A percentile compares a stretch with the other conserved stretches of the same genome.
phyloP scores from a whole-genome alignment of 2,113 vertebrate genomes.

The Oryzias curvinotus region DNA sequence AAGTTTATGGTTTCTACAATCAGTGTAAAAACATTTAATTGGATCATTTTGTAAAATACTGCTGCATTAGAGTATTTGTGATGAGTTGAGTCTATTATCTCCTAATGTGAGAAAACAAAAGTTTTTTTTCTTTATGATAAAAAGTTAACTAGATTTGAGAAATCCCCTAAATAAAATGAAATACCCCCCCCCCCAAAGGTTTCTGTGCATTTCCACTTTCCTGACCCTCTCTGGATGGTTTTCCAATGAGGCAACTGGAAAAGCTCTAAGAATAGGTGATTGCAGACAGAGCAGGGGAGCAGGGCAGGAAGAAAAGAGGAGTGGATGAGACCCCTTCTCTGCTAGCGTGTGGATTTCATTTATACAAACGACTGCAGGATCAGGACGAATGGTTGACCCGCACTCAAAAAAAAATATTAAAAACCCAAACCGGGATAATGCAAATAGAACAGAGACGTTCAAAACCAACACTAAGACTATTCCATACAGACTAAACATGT shows the following conservation, averaged over 20 bases:
- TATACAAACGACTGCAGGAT: slow-evolving; percentile 27
- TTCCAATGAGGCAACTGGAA: slow-evolving; percentile 82
- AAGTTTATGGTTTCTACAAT: too few species aligned
- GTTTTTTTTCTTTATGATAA: neutral
- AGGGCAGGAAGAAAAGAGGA: slow-evolving; percentile 10
- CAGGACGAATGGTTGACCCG: too few species aligned
- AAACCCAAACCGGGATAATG: too few species aligned
- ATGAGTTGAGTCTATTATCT: neutral
- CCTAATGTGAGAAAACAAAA: neutral
- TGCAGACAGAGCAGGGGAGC: slow-evolving; percentile 61
- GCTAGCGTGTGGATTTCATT: slow-evolving; percentile 41
- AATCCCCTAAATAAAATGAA: neutral
- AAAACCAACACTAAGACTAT: too few species aligned
- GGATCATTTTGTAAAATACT: too few species aligned
- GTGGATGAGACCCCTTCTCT: slow-evolving; percentile 52
- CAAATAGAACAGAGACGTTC: too few species aligned
- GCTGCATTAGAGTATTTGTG: neutral
- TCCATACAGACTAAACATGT: too few species aligned
- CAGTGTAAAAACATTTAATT: too few species aligned
- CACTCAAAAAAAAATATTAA: too few species aligned
- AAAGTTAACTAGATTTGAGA: neutral
- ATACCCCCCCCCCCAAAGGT: neutral
- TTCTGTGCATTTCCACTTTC: neutral
- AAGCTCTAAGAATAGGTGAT: slow-evolving; percentile 82
- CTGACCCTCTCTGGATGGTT: slow-evolving; percentile 70